Conservation (phyloP, 2,113 vertebrate species). For the Pontoporia blainvillei region DNA sequence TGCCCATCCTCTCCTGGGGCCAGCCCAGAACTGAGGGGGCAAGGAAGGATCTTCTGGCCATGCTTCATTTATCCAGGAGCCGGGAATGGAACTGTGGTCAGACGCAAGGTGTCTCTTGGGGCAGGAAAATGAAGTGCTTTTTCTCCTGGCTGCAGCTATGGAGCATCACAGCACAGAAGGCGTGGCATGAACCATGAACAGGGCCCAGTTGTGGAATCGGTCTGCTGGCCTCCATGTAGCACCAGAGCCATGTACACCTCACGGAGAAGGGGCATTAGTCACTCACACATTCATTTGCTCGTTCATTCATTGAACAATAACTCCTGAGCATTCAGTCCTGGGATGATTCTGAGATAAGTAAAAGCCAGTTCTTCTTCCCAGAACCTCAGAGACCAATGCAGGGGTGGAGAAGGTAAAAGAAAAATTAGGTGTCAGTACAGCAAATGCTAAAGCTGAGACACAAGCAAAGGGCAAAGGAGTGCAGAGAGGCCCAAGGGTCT, state of each 20-base stretch:
- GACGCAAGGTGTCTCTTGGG: background rate
- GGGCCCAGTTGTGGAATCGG: rapidly evolving
- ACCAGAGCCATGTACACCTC: background rate
- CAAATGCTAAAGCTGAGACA: background rate
- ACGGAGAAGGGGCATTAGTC: background rate
- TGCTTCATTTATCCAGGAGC: background rate
- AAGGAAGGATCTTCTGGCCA: background rate
- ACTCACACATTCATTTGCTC: background rate
- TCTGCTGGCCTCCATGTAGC: background rate
- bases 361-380: background rate
- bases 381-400: background rate
- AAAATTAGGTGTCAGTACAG: background rate
- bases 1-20: background rate
- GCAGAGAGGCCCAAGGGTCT: no score
- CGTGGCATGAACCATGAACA: rapidly evolving
- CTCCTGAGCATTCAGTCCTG: background rate
- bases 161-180: rapidly evolving
- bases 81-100: background rate
- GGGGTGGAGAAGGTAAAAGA: background rate
- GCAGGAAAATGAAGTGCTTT: background rate
- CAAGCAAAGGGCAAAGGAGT: background rate
- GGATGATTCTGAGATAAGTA: background rate
- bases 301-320: background rate
- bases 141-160: background rate
- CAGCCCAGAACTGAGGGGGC: background rate